Evolutionary conservation across 1,140 invertebrate genomes (phyloP).

Genomic region (Macrobrachium rosenbergii): DNA sequence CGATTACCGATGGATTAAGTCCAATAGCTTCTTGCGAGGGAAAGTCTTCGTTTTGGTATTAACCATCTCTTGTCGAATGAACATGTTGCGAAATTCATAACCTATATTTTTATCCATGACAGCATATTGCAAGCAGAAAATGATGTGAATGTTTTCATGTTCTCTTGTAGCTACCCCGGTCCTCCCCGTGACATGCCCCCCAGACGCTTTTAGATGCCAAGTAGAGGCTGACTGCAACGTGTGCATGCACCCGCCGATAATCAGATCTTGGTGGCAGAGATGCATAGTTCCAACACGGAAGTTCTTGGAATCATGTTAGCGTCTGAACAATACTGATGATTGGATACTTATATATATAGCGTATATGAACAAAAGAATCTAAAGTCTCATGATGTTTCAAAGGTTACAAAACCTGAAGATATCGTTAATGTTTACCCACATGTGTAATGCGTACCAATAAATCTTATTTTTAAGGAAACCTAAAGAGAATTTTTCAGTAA

Average conservation of each 20-base stretch:
- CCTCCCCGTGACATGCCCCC: conserved; percentile 66
- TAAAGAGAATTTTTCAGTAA: conserved; percentile 34
- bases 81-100: conserved; percentile 38
- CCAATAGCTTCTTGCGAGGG: too few species aligned
- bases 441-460: conserved; percentile 64
- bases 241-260: conserved; percentile 55
- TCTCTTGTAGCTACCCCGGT: conserved; percentile 66
- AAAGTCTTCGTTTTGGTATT: background rate
- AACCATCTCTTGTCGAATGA: conserved; percentile 3
- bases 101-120: conserved; percentile 34
- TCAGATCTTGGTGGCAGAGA: conserved; percentile 62
- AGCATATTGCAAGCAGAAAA: conserved; percentile 48
- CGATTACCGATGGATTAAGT: too few species aligned
- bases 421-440: conserved; percentile 57
- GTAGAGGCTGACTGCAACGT: conserved; percentile 62
- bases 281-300: too few species aligned
- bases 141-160: conserved; percentile 64
- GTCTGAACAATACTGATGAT: conserved; percentile 54
- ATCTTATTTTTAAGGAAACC: conserved; percentile 61
- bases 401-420: background rate
- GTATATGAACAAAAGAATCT: conserved; percentile 9
- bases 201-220: conserved; percentile 65
- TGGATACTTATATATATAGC: conserved; percentile 10
- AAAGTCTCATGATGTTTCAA: background rate
- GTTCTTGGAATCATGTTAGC: conserved; percentile 34